Conservation (phyloP, 2,888 invertebrate species). For the Tachina grossa region DNA sequence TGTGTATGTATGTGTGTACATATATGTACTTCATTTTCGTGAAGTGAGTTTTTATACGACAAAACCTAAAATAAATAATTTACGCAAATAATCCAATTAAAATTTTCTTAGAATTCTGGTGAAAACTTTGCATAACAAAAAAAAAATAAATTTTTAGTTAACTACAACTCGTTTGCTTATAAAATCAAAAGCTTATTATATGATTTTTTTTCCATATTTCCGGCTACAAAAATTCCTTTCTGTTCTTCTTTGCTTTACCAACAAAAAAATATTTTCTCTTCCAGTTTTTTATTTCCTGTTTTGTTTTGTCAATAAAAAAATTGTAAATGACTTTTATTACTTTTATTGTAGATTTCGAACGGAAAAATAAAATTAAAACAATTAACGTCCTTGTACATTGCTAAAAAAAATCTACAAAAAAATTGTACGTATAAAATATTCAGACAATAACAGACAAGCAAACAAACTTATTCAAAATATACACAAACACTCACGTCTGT, state of each 20-base stretch:
- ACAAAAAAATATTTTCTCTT: slow-evolving; percentile 12
- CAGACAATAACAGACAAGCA: slow-evolving; percentile 59
- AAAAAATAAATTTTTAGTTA: neutral
- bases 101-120: neutral
- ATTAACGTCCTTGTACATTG: slow-evolving; percentile 65
- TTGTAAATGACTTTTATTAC: slow-evolving; percentile 45
- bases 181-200: slow-evolving; percentile 8
- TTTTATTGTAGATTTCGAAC: slow-evolving; percentile 49
- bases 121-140: neutral
- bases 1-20: no score
- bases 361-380: slow-evolving; percentile 69
- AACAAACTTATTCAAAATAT: slow-evolving; percentile 50
- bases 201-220: neutral
- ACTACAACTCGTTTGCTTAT: slow-evolving; percentile 8
- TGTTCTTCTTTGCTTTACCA: neutral
- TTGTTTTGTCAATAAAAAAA: slow-evolving; percentile 17
- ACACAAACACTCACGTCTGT: slow-evolving; percentile 19
- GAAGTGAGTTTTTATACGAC: no score
- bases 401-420: slow-evolving; percentile 63
- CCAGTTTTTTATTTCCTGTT: slow-evolving; percentile 37
- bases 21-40: no score
- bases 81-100: no score
- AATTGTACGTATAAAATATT: slow-evolving; percentile 46
- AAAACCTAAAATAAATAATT: no score
- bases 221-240: slow-evolving; percentile 10